These are phyloP conservation scores for Bradypodion pumilum DNA, from an alignment of 2,797 vertebrate genomes.

Conservation along the genomic window DNA sequence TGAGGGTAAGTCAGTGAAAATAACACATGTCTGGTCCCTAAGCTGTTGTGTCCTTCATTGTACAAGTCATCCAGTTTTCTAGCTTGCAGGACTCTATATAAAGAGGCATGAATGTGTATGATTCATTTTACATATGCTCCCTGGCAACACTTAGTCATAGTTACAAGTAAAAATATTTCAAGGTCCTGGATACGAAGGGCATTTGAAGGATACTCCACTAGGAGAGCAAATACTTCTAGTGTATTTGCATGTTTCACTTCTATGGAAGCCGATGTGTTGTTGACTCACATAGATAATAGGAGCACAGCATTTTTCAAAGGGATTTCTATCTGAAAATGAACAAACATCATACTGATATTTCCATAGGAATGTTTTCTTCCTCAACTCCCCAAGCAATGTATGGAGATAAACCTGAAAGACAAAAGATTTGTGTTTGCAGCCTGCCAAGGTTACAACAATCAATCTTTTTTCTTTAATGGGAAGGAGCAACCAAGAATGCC, in stretches of 20 bases:
- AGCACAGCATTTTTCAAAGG: background rate
- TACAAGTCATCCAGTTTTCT: background rate
- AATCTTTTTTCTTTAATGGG: background rate
- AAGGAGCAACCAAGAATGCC: background rate
- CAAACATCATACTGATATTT: background rate
- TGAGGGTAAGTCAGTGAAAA: background rate
- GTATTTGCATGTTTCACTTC: background rate
- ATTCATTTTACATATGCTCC: background rate
- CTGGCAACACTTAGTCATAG: background rate
- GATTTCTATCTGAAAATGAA: background rate
- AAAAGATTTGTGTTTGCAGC: background rate
- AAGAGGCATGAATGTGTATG: background rate
- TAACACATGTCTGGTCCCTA: background rate
- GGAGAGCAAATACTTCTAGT: background rate
- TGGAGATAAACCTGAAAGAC: background rate
- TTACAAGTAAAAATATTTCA: background rate
- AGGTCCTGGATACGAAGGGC: conserved; percentile 1
- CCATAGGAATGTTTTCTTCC: background rate
- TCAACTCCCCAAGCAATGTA: conserved; percentile 22
- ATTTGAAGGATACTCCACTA: background rate
- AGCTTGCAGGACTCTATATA: background rate
- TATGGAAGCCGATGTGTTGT: background rate
- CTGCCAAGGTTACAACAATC: background rate
- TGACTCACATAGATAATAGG: background rate
- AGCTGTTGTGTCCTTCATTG: background rate